Evolutionary conservation across 2,113 vertebrate genomes (phyloP), one percentile per base, ranked within the genome.

Genomic region (Sinocyclocheilus anshuiensis): DNA sequence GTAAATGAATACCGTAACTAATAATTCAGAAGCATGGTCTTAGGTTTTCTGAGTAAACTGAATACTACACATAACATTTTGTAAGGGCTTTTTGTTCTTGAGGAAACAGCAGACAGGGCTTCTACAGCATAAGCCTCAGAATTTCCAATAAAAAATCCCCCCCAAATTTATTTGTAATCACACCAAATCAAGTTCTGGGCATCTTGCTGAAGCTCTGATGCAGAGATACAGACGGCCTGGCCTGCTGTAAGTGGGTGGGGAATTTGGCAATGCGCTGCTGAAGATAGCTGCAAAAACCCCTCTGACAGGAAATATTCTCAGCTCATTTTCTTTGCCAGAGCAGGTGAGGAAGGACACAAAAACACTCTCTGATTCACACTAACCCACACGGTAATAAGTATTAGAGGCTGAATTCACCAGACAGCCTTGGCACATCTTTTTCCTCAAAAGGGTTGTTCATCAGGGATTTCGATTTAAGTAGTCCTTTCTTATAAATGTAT

Each of bases 231-330:
- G 55, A 61, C 36, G 12, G 53, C 16, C 4, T 20, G 29, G 59
- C 15, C n/a, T 85, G 12, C 29, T 57, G 12, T 45, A 36, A 4
- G 83, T 77, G 75, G 84, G 84, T 36, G 45, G 61, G 75, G 84
- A 63, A 24, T 85, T 84, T 77, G 59, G 57, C 83, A 77, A 2
- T 76, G 16, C 22, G 12, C 33, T 24, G 53, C 77, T 22, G 26
- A 78, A 57, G 50, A 29, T 65, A n/a, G 53, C 20, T 74, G 79
- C 85, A 86, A 88, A 87, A 86, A 50, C 79, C 53, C 65, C 11
- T 83, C 65, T 75, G 63, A 86, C 84, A 84, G 75, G 87, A 87
- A 87, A 50, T 76, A 16, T 11, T 59, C 77, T 61, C 76, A 26
- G 18, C 75, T 48, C 29, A 18, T 50, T 50, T 36, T 69, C 75